Percentiles rank a stretch among this genome's conserved stretches.
Conservation (phyloP, 2,797 vertebrate species). For the Harpagifer antarcticus region DNA sequence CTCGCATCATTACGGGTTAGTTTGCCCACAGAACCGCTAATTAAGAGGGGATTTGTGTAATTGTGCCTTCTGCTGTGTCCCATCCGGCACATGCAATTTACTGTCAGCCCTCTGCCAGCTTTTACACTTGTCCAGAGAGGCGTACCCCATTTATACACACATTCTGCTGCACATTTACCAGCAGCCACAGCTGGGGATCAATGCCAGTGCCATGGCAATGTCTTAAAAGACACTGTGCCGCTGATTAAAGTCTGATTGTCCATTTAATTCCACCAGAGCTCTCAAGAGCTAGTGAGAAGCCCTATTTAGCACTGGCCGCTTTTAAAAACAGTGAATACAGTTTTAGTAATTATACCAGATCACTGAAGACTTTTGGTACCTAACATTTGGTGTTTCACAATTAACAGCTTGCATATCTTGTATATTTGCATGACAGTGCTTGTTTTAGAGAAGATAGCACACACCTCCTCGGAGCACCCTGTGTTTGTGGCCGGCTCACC, state of each 20-base stretch:
- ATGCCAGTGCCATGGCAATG: slow-evolving; percentile 76
- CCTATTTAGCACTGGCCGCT: slow-evolving; percentile 19
- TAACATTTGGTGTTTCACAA: neutral
- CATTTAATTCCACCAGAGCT: slow-evolving; percentile 74
- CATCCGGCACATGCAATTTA: slow-evolving; percentile 87
- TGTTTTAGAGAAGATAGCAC: slow-evolving; percentile 34
- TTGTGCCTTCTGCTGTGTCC: slow-evolving; percentile 88
- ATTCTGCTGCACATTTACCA: slow-evolving; percentile 79
- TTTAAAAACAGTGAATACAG: slow-evolving; percentile 25
- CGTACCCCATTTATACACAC: slow-evolving; percentile 81
- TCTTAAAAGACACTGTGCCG: slow-evolving; percentile 79
- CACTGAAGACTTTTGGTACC: slow-evolving; percentile 10
- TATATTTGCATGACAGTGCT: neutral
- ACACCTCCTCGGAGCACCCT: slow-evolving; percentile 40
- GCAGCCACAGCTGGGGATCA: slow-evolving; percentile 82
- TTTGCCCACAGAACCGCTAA: slow-evolving; percentile 87
- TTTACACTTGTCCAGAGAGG: slow-evolving; percentile 85
- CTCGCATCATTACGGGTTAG: slow-evolving; percentile 85
- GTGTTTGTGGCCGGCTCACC: slow-evolving; percentile 71
- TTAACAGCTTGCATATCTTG: neutral
- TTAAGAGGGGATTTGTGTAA: slow-evolving; percentile 91
- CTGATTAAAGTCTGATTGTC: slow-evolving; percentile 82
- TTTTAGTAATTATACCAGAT: slow-evolving; percentile 37
- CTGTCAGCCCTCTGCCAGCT: slow-evolving; percentile 82
- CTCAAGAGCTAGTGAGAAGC: slow-evolving; percentile 52